Base-by-base conservation (phyloP, 2,797 vertebrate species). In the Erpetoichthys calabaricus region DNA sequence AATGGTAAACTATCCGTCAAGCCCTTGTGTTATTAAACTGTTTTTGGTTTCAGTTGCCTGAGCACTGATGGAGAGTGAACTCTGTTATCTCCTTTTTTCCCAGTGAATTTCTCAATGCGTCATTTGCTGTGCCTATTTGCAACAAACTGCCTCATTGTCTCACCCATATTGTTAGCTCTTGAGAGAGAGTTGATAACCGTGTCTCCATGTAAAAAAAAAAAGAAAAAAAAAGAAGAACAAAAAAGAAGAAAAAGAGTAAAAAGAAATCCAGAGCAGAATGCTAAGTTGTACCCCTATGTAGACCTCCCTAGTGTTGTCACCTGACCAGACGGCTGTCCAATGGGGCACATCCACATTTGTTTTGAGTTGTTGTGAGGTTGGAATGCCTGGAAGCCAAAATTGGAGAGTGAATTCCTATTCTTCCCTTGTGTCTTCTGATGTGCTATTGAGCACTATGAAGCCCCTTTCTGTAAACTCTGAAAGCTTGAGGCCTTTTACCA, bases 171-270 rank as follows among this genome's bases (percentile, higher is more conserved):
- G 62, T 80, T 78, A 70, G 70, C 63, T 76, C 77, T 53, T 73
- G 68, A 66, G 72, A 71, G 80, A 75, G 74, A 67, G 76, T 84
- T 85, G 84, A 84, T 85, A 86, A 82, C 81, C 80, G 77, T 86
- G 81, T 85, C 81, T 83, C 83, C 80, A 80, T 81, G 77, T 75
- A 67, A 61, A 54, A 67, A 73, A 70, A 67, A 68, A 73, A 64
- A 59, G 65, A 72, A 61, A 66, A 70, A 73, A 69, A 73, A 50
- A 7, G 7, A 50, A 50, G 7, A 50, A 50, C 6, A 25, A 10
- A 67, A 61, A 54, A 67, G 73, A 70, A 67, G 67, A 73, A 64
- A 59, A 65, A 72, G 60, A 66, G 70, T 72, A 69, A 73, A 73
- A 79, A 80, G 80, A 80, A 83, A 79, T 75, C 77, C 75, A 76